Conservation (phyloP, 2,888 invertebrate species). For the Chloroclystis v-ata region DNA sequence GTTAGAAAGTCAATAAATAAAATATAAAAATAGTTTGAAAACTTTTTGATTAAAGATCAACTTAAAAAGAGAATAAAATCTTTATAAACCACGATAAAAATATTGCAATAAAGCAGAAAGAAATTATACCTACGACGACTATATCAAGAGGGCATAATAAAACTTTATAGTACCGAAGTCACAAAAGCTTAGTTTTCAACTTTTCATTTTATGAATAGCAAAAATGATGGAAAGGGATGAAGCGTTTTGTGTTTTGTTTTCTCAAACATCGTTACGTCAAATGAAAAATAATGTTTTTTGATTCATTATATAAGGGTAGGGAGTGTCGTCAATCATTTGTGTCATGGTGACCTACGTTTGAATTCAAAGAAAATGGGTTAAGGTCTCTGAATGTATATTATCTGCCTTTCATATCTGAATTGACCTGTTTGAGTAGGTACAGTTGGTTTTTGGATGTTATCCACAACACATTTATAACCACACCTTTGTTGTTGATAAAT, state of each 20-base stretch:
- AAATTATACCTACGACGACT: slow-evolving; percentile 2
- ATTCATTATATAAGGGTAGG: slow-evolving; percentile 5
- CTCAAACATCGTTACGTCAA: background rate
- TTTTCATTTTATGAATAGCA: slow-evolving; percentile 8
- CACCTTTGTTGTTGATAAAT: too few relatives aligned
- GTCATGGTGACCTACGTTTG: slow-evolving; percentile 4
- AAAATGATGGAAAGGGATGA: background rate
- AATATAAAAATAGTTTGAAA: too few relatives aligned
- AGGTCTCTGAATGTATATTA: slow-evolving; percentile 5
- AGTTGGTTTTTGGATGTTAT: background rate
- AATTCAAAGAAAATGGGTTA: slow-evolving; percentile 4
- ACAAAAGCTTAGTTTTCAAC: slow-evolving; percentile 2
- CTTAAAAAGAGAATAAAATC: background rate
- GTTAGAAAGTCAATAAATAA: too few relatives aligned
- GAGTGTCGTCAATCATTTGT: slow-evolving; percentile 11
- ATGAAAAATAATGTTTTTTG: slow-evolving; percentile 6
- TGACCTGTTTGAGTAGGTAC: background rate
- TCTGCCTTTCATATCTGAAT: background rate
- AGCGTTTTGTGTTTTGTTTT: background rate
- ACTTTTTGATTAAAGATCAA: too few relatives aligned
- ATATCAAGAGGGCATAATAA: slow-evolving; percentile 3
- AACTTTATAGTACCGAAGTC: slow-evolving; percentile 1
- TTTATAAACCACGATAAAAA: slow-evolving; percentile 4
- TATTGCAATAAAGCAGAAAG: slow-evolving; percentile 2
- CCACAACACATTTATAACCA: background rate